Conservation (phyloP, 64 coral and sea anemone species). For the Montipora foliosa region DNA sequence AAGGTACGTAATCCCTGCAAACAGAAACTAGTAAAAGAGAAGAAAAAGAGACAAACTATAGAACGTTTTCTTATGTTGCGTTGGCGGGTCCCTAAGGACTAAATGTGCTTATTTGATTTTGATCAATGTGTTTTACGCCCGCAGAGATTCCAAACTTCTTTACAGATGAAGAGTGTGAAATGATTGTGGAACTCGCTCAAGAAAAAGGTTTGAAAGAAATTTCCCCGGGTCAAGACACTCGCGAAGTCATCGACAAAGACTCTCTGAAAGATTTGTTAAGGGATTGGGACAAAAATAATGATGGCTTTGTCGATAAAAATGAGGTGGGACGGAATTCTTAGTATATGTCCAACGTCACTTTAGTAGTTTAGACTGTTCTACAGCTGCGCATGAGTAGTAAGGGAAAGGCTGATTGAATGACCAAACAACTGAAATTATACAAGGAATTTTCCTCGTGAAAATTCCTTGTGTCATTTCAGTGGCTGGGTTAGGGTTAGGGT, state of each 20-base stretch:
- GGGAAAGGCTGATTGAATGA: too few species aligned
- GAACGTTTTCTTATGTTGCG: too few species aligned
- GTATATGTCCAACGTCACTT: background rate
- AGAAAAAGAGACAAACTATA: too few species aligned
- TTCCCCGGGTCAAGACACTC: slow-evolving; percentile 44
- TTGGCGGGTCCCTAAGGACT: too few species aligned
- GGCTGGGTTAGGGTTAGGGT: too few species aligned
- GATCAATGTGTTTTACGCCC: background rate
- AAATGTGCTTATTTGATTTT: background rate
- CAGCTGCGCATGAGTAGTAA: too few species aligned
- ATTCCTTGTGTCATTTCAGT: too few species aligned
- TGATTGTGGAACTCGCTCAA: slow-evolving; percentile 89
- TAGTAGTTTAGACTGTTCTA: too few species aligned
- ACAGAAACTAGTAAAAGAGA: too few species aligned
- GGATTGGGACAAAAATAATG: slow-evolving; percentile 84
- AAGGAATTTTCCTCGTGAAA: too few species aligned
- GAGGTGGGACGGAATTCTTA: slow-evolving; percentile 68
- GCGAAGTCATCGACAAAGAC: slow-evolving; percentile 27
- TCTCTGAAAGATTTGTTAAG: slow-evolving; percentile 73
- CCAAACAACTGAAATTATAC: too few species aligned
- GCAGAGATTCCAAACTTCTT: slow-evolving; percentile 99
- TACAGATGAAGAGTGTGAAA: slow-evolving; percentile 91
- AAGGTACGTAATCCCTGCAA: too few species aligned
- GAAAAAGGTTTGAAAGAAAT: slow-evolving; percentile 87
- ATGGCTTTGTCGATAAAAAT: slow-evolving; percentile 83